Evolutionary conservation across 2,113 vertebrate species (phyloP).

Genomic region (Mesembrinibis cayennensis): DNA sequence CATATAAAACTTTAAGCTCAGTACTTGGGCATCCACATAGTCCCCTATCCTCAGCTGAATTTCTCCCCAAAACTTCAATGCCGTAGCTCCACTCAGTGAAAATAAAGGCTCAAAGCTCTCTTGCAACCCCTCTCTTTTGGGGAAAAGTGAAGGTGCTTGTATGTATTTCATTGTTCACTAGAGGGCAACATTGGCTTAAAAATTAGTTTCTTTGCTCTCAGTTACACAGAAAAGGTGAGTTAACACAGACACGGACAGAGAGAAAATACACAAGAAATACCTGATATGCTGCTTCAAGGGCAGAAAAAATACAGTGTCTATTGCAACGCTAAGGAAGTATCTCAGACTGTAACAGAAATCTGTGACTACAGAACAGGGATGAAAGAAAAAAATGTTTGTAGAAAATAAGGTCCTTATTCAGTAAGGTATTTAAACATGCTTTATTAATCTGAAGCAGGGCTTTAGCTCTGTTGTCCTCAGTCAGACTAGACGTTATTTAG

Average conservation of each 20-base stretch:
- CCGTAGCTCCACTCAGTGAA: background rate
- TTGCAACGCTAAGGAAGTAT: background rate
- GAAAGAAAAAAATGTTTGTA: background rate
- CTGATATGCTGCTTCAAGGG: background rate
- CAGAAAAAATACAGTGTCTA: background rate
- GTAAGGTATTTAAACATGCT: background rate
- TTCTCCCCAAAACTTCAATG: background rate
- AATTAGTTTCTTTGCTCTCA: background rate
- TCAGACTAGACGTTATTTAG: background rate
- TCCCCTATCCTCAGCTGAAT: background rate
- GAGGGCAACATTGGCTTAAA: slow-evolving; percentile 20
- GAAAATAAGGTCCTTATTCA: background rate
- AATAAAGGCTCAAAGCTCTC: background rate
- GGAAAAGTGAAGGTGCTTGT: background rate
- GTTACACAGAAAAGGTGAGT: background rate
- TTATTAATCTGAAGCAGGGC: background rate
- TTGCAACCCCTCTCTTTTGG: background rate
- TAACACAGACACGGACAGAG: background rate
- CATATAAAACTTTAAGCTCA: background rate
- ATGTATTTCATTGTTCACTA: background rate
- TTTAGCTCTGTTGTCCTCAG: background rate
- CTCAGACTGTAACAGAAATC: background rate
- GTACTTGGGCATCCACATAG: background rate
- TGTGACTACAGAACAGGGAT: background rate
- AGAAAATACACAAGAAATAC: background rate